These are phyloP conservation scores for Bombus confusus DNA, from an alignment of 1,140 invertebrate species.

Conservation along the genomic window DNA sequence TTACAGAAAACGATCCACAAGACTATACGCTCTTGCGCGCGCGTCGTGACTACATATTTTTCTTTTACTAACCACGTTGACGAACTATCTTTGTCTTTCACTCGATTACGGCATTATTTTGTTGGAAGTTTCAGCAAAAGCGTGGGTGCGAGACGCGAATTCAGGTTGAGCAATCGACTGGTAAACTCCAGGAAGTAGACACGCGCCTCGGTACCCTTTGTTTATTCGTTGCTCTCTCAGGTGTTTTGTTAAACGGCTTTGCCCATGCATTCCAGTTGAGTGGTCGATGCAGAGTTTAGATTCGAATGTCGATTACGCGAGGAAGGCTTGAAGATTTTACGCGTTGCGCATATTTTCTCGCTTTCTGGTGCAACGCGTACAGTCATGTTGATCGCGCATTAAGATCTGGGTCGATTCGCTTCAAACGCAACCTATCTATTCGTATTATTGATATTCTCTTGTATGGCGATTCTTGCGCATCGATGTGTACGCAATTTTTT, in stretches of 20 bases:
- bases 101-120: not conserved
- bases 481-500: no score
- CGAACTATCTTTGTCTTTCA: not conserved
- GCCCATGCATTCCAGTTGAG: not conserved
- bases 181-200: not conserved
- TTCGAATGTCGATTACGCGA: not conserved
- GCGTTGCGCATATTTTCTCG: not conserved
- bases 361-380: slow-evolving; percentile 58
- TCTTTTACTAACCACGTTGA: not conserved
- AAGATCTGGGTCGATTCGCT: slow-evolving; percentile 63
- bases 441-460: slow-evolving; percentile 32
- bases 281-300: not conserved
- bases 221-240: not conserved
- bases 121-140: not conserved
- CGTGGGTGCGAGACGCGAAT: not conserved
- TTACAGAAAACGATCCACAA: slow-evolving; percentile 5
- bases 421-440: slow-evolving; percentile 39
- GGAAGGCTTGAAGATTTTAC: slow-evolving; percentile 8
- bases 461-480: not conserved
- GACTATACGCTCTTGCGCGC: not conserved
- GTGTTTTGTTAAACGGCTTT: not conserved
- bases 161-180: not conserved
- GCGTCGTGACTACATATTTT: not conserved
- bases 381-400: not conserved
- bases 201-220: not conserved